A percentile compares a stretch with the other conserved stretches of the same genome.
Evolutionary conservation across 2,113 vertebrate genomes (phyloP).

Genomic region (Actenoides lindsayi): DNA sequence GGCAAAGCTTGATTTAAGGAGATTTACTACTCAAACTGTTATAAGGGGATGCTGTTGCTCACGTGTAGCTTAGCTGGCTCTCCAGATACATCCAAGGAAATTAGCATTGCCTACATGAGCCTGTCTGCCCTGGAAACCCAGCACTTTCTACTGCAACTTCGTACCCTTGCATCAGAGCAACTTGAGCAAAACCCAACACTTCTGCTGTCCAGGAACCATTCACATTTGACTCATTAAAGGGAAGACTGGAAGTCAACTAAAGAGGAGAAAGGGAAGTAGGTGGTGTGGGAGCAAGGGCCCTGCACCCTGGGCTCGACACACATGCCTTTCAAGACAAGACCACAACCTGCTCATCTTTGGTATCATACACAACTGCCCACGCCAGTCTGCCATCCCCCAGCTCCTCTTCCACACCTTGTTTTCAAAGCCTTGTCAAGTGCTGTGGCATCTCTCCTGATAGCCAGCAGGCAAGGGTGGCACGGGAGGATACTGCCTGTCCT

Average conservation of each 20-base stretch:
- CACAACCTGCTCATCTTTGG: neutral
- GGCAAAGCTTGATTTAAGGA: conserved; percentile 33
- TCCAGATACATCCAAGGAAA: neutral
- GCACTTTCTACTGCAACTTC: neutral
- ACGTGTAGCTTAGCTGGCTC: neutral
- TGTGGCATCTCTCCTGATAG: neutral
- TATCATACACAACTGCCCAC: neutral
- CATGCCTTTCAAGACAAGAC: neutral
- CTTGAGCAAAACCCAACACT: neutral
- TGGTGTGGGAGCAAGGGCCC: neutral
- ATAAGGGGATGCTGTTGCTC: neutral
- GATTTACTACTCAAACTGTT: conserved; percentile 35
- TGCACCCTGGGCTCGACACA: neutral
- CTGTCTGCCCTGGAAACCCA: neutral
- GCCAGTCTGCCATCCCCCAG: neutral
- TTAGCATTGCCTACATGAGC: neutral
- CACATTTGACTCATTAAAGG: neutral
- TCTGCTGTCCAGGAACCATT: neutral
- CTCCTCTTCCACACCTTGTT: neutral
- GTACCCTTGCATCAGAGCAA: neutral
- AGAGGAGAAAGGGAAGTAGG: neutral
- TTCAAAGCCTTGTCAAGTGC: neutral
- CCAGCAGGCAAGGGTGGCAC: neutral
- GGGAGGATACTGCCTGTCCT: neutral
- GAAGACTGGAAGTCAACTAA: neutral